Conservation (phyloP, 2,797 vertebrate genomes). For the Babyrousa celebensis region DNA sequence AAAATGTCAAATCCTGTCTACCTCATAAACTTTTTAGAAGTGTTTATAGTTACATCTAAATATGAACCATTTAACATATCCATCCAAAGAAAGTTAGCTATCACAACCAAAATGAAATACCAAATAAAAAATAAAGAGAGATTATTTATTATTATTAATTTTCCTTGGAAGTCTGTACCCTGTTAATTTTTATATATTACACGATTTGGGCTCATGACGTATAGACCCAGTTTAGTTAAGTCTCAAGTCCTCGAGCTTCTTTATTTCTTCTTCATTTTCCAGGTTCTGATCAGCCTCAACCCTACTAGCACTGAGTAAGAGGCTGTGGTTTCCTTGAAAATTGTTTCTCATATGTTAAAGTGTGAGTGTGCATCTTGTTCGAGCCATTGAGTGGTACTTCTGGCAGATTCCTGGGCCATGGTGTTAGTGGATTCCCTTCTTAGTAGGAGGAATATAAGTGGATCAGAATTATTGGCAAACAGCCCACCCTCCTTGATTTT, state of each 20-base stretch:
- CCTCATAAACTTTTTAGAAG: not conserved
- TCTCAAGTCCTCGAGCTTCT: not conserved
- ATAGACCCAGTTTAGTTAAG: not conserved
- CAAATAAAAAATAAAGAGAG: not conserved
- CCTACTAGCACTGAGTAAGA: fast-evolving
- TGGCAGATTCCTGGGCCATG: not conserved
- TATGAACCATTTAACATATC: not conserved
- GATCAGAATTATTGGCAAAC: not conserved
- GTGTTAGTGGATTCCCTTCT: not conserved
- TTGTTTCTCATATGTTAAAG: not conserved
- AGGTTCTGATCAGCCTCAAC: not conserved
- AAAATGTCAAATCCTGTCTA: conserved; percentile 61
- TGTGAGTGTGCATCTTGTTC: not conserved
- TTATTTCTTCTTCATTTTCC: not conserved
- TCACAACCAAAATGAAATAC: not conserved
- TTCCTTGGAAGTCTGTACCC: not conserved
- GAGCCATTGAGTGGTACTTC: not conserved
- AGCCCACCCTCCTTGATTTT: not conserved
- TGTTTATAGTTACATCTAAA: not conserved
- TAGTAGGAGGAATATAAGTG: not conserved
- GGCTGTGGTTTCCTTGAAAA: not conserved
- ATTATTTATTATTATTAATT: not conserved
- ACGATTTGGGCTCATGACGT: not conserved
- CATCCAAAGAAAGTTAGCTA: not conserved
- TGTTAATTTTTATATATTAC: not conserved